Evolutionary conservation across 1,140 invertebrate species (phyloP).

Genomic region (Drosophila pseudoobscura): DNA sequence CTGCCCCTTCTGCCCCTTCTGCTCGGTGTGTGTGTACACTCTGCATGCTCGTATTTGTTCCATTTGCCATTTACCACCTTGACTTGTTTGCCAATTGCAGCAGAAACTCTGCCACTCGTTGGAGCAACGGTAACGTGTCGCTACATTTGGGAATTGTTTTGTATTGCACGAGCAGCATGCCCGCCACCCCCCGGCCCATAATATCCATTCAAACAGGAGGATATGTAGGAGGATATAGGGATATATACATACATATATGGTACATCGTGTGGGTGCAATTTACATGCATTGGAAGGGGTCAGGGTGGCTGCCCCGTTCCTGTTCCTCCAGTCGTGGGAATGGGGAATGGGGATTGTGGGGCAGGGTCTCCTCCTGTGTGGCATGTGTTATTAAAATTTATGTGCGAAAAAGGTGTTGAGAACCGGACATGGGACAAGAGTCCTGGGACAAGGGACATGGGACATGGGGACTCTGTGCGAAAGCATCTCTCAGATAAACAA

Average conservation of each 20-base stretch:
- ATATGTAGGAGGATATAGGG: conserved; percentile 21
- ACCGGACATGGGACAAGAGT: conserved; percentile 44
- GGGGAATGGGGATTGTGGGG: not conserved
- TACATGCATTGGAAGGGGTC: conserved; percentile 39
- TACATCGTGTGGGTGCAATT: conserved; percentile 61
- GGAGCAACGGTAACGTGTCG: conserved; percentile 57
- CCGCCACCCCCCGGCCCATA: no score
- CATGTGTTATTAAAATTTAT: conserved; percentile 80
- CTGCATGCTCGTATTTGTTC: conserved; percentile 20
- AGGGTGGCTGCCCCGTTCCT: no score
- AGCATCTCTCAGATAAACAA: conserved; percentile 1
- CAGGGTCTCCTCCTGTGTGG: conserved; percentile 30
- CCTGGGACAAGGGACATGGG: conserved; percentile 32
- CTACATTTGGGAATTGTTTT: conserved; percentile 79
- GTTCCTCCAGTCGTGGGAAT: no score
- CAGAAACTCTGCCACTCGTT: conserved; percentile 35
- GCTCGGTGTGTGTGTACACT: conserved; percentile 3
- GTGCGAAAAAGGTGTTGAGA: conserved; percentile 73
- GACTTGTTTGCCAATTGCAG: conserved; percentile 75
- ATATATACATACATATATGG: conserved; percentile 26
- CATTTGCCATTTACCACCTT: conserved; percentile 74
- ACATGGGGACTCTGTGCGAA: conserved; percentile 15
- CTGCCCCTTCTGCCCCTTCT: not conserved
- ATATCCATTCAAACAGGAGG: conserved; percentile 40
- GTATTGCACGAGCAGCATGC: conserved; percentile 20